These are phyloP conservation scores for Mola mola DNA, from an alignment of 2,113 vertebrate species.

Conservation along the genomic window DNA sequence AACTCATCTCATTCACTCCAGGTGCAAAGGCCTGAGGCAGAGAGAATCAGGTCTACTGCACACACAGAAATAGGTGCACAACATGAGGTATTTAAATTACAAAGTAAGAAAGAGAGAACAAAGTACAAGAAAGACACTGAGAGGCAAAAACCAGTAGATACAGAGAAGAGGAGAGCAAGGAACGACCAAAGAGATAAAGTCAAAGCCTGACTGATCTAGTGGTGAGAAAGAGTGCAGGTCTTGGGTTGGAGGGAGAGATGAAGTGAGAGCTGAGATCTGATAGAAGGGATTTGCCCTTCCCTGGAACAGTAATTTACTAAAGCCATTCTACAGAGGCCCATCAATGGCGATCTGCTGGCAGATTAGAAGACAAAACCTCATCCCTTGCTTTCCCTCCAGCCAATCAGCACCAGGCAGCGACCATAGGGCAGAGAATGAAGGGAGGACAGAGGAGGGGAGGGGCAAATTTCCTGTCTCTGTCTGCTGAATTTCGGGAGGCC, in stretches of 20 bases:
- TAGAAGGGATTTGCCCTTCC: conserved; percentile 78
- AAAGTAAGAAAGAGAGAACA: conserved; percentile 2
- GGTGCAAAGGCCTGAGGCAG: conserved; percentile 17
- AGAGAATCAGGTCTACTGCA: conserved; percentile 12
- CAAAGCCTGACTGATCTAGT: conserved; percentile 60
- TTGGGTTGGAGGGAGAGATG: conserved; percentile 56
- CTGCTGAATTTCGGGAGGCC: conserved; percentile 45
- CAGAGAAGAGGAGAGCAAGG: conserved; percentile 29
- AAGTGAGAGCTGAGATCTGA: conserved; percentile 71
- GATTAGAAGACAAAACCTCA: conserved; percentile 78
- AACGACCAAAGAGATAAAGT: conserved; percentile 61
- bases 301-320: conserved; percentile 81
- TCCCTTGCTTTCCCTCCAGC: conserved; percentile 65
- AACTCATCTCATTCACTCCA: conserved; percentile 37
- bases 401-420: conserved; percentile 60
- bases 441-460: conserved; percentile 44
- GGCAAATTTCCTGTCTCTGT: conserved; percentile 37
- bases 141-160: conserved; percentile 8
- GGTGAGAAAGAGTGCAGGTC: conserved; percentile 52
- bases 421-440: conserved; percentile 58
- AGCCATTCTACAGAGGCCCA: conserved; percentile 79
- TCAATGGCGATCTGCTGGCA: conserved; percentile 77
- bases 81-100: conserved; percentile 11
- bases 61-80: conserved; percentile 23
- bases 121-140: conserved; percentile 4